phyloP scores from a whole-genome alignment of 2,797 vertebrate species.

The Dermochelys coriacea region DNA sequence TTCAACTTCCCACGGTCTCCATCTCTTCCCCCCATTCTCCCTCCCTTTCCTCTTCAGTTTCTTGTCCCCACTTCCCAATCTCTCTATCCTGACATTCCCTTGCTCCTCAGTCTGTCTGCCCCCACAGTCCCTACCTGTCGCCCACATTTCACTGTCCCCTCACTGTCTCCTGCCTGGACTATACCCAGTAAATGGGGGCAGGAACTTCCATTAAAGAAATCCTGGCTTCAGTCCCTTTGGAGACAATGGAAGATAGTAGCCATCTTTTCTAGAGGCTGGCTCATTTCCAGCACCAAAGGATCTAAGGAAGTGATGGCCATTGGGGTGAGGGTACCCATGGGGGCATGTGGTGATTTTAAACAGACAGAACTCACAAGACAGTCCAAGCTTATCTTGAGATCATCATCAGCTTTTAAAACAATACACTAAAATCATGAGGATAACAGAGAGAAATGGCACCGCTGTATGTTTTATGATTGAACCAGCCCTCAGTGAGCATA shows the following conservation, averaged over 20 bases:
- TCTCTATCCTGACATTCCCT: neutral
- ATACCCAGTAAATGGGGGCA: accelerated
- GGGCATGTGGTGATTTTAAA: neutral
- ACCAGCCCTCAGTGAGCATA: accelerated
- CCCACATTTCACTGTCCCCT: accelerated
- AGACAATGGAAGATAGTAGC: accelerated
- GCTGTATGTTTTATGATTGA: no score
- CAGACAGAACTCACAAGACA: neutral
- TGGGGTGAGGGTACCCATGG: neutral
- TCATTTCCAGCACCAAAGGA: neutral
- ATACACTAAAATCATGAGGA: accelerated
- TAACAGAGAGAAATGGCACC: neutral
- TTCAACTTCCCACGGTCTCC: accelerated
- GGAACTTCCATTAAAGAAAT: accelerated
- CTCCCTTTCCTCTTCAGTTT: neutral
- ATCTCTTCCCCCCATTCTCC: neutral
- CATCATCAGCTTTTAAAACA: neutral
- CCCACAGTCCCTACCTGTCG: neutral
- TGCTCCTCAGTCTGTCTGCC: neutral
- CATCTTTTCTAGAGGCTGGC: neutral
- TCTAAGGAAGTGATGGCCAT: accelerated
- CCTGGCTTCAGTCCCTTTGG: neutral
- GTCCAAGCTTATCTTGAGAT: neutral
- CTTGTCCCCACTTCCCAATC: accelerated
- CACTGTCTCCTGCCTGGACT: neutral